Evolutionary conservation across 2,113 vertebrate species (phyloP).

Genomic region (Typhlomys cinereus): DNA sequence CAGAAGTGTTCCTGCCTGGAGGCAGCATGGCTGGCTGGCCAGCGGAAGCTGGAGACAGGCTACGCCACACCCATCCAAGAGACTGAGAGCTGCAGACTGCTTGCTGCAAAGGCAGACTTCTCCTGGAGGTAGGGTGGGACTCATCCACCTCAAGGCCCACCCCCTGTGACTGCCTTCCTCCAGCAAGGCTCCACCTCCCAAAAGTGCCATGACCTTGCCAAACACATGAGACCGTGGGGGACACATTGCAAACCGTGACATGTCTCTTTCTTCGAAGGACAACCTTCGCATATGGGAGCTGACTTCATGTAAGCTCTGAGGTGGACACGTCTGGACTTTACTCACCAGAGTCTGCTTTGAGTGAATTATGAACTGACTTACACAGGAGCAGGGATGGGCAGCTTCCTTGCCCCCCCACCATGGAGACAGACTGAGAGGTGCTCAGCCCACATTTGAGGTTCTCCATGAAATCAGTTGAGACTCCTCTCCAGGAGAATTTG

Average conservation of each 20-base stretch:
- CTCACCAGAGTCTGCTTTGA: not conserved
- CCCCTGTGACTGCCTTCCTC: too few relatives aligned
- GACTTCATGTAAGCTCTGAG: not conserved
- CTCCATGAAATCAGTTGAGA: not conserved
- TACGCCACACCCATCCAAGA: too few relatives aligned
- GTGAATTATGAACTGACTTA: not conserved
- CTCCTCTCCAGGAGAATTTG: not conserved
- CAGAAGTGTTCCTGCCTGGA: conserved; percentile 81
- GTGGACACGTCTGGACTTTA: not conserved
- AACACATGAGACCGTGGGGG: too few relatives aligned
- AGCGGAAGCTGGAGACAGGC: too few relatives aligned
- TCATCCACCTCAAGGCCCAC: too few relatives aligned
- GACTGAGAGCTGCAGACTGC: too few relatives aligned
- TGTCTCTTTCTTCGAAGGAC: not conserved
- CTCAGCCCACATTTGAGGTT: not conserved
- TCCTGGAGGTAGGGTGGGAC: too few relatives aligned
- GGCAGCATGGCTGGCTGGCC: too few relatives aligned
- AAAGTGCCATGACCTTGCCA: too few relatives aligned
- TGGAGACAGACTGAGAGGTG: not conserved
- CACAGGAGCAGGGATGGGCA: not conserved
- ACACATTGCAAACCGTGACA: too few relatives aligned
- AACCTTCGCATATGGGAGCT: not conserved
- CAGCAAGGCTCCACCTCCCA: too few relatives aligned
- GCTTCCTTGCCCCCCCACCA: not conserved
- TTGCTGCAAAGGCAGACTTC: too few relatives aligned